These are phyloP conservation scores for Carcinoscorpius rotundicauda DNA, from an alignment of 1,140 invertebrate genomes.

Conservation along the genomic window DNA sequence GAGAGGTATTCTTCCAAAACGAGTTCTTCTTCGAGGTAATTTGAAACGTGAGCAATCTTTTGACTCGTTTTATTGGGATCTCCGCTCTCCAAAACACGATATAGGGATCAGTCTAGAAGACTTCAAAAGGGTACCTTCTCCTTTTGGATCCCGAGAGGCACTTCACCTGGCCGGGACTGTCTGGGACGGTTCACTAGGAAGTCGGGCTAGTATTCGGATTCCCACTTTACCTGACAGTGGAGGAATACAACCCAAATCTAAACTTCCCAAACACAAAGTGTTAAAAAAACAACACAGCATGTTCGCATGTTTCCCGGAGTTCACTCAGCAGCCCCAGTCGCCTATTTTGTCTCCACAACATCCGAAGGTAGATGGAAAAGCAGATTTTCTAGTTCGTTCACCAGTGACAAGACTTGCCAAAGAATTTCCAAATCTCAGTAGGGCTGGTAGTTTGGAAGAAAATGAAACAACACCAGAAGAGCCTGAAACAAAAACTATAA, in stretches of 20 bases:
- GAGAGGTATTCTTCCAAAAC: conserved; percentile 20
- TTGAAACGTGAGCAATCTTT: conserved; percentile 27
- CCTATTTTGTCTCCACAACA: conserved; percentile 6
- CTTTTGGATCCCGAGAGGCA: conserved; percentile 23
- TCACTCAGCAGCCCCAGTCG: conserved; percentile 4
- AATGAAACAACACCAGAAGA: too few species aligned
- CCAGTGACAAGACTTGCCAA: too few species aligned
- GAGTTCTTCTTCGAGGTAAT: conserved; percentile 19
- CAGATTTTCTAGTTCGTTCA: too few species aligned
- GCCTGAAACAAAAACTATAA: too few species aligned
- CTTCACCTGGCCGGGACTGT: conserved; percentile 17
- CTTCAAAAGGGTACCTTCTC: conserved; percentile 14
- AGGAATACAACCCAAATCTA: conserved; percentile 10
- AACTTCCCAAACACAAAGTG: conserved; percentile 26
- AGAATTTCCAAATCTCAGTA: too few species aligned
- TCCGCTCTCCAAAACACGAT: conserved; percentile 16
- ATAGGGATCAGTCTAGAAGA: conserved; percentile 17
- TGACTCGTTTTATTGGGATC: conserved; percentile 27
- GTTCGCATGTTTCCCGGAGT: conserved; percentile 25
- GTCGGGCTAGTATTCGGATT: neutral
- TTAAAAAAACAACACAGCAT: conserved; percentile 28
- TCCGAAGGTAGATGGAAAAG: neutral
- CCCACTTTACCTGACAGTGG: neutral
- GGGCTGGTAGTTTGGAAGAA: too few species aligned
- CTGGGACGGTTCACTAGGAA: conserved; percentile 15